Base-by-base conservation (phyloP, 1,140 invertebrate species). In the Listronotus oregonensis region DNA sequence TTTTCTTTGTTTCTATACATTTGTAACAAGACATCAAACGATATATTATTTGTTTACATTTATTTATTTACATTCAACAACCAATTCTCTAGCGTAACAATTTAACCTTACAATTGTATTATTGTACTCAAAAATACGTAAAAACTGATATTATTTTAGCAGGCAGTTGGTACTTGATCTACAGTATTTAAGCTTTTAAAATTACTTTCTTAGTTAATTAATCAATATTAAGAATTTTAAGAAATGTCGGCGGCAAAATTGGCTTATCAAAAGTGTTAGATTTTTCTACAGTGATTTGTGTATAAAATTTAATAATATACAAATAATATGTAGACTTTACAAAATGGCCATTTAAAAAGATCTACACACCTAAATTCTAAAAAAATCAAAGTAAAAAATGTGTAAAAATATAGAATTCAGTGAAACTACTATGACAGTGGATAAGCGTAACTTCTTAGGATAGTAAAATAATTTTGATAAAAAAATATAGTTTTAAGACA, bases 401-500 rank as follows among this genome's bases (percentile, higher is more conserved):
- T 14, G 42, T 57, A 57, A 31, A 57, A 57, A 57, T 60, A 60
- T 60, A 60, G 32, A 60, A 9, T 46, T 44, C 18, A 55, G 32
- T 55, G 52, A 39, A 40, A 17, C 52, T 39, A 55, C 40, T 42
- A 14, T 56, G 27, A 56, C 21, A 47, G n/a, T 14, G 31, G 39
- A 15, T 64, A 64, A 64, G 61, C 61, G 61, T 56, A 55, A 39
- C 55, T 46, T 47, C 18, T 50, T 18, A 34, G 43, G 52, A 27
- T 56, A 39, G 39, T 42, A 47, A 64, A 56, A 64, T 50, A 54
- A 54, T 40, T 34, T 60, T 34, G 9, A 44, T 56, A 56, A 64
- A 64, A 56, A 57, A 64, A 57, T 47, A 56, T 43, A 63, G 32
- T 64, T 27, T 56, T 66, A 66, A 66, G 64, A 66, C 64, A 66